Evolutionary conservation across 2,113 vertebrate species (phyloP), one percentile per base, ranked within the genome.

Genomic region (Atractosteus spatula): DNA sequence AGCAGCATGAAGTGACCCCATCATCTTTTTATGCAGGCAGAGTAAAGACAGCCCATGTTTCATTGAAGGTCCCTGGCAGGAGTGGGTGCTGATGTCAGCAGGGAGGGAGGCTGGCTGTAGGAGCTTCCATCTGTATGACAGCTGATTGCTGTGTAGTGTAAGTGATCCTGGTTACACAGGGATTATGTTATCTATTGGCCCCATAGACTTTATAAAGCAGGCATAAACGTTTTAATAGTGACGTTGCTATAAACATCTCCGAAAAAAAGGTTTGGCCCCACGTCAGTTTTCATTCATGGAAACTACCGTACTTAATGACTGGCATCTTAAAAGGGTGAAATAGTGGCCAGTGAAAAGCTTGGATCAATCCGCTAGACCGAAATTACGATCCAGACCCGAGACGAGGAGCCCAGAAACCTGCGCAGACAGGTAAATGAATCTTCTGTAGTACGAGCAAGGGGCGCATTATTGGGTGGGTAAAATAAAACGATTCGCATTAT

Each of bases 1-100:
- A 29, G 29, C 29, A 29, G 29, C 29, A 29, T 29, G 29, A 29
- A 29, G 29, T 29, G 29, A 29, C 29, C 29, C 29, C 29, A 29
- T 29, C 29, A 16, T 75, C 5, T 79, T 91, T 91, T 78, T 64
- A 64, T 14, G 83, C 87, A 92, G 91, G 89, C 91, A 80, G 8
- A 17, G 17, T 17, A 2, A 62, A 76, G 87, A 5, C 82, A 87
- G 73, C 85, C 66, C 14, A 13, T 8, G 47, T 51, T 51, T 5
- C 5, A 47, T 6, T 10, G 10, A 45, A 78, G 73, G 62, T 61
- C 71, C 55, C 55, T 47, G 51, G 41, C 47, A 29, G 82, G 79
- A 80, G 84, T 82, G 82, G 84, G 84, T 62, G 87, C 86, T 82
- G 82, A 67, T 80, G 84, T 76, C 79, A 86, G 85, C 83, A 83